Evolutionary conservation across 2,888 invertebrate genomes (phyloP), one percentile per base, ranked within the genome.

Genomic region (Xanthorhoe spadicearia): DNA sequence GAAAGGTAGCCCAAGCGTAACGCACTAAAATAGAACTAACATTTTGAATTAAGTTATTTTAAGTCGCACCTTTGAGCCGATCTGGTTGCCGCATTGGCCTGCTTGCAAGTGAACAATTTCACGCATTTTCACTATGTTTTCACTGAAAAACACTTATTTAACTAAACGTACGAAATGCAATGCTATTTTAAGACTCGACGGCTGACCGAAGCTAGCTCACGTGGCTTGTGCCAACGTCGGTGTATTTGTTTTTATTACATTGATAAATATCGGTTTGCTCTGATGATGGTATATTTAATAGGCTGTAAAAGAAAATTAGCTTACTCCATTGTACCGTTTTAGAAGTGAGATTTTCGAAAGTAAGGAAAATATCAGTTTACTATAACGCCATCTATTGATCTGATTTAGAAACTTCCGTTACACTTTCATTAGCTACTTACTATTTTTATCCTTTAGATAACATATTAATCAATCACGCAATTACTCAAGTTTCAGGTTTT

Each of bases 101-200:
- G 96, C 97, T 88, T 98, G 98, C 72, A 98, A 94, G 90, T 98
- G 97, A 75, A 98, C 97, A 82, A 98, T 98, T 95, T 98, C 98
- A 94, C 98, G 96, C 98, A 98, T 98, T 85, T 84, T 89, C 63
- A 71, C 71, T 72, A 65, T 77, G 65, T 72, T 81, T 80, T 71
- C 79, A 78, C 73, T 74, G 19, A 51, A 76, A 73, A 74, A 79
- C 74, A 79, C 73, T 70, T 72, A 68, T 70, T 64, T 65, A 64
- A 67, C 59, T 68, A 53, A 13, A 56, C 64, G 65, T 57, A n/a
- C 73, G 77, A 77, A 68, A 70, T 64, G 66, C 62, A 59, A 62
- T 68, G 77, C 81, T 84, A 84, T 83, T 83, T 83, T 80, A 68
- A 70, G 80, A 78, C 55, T 60, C 56, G 62, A 58, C 63, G 63